Conservation (phyloP, 2,888 invertebrate species). For the Tortrix viridana region DNA sequence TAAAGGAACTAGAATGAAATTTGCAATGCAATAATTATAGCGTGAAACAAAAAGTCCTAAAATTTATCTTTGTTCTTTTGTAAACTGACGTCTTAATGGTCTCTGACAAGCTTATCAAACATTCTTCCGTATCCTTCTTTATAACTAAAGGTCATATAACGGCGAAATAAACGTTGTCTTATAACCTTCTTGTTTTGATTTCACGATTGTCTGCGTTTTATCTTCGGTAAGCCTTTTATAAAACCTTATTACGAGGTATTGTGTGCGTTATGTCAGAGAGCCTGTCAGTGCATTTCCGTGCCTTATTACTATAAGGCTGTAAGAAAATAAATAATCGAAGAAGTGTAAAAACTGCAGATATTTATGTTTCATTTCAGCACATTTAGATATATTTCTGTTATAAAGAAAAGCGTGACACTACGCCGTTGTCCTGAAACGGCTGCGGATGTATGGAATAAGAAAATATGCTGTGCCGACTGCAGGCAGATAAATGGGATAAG, state of each 20-base stretch:
- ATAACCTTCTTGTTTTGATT: conserved; percentile 16
- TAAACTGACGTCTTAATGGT: conserved; percentile 32
- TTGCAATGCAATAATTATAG: conserved; percentile 2
- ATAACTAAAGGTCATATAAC: conserved; percentile 21
- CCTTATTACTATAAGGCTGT: conserved; percentile 29
- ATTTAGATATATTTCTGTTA: neutral
- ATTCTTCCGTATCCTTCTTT: conserved; percentile 24
- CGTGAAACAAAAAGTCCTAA: conserved; percentile 14
- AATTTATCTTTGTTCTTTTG: conserved; percentile 25
- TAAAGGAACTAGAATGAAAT: neutral
- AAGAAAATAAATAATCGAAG: conserved; percentile 1
- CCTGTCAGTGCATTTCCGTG: conserved; percentile 35
- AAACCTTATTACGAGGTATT: conserved; percentile 36
- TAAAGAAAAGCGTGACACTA: too few relatives aligned
- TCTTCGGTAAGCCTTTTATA: conserved; percentile 38
- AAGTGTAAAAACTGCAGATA: neutral
- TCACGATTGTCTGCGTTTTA: conserved; percentile 35
- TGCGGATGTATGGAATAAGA: too few relatives aligned
- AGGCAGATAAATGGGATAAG: too few relatives aligned
- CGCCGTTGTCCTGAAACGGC: too few relatives aligned
- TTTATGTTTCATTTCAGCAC: neutral
- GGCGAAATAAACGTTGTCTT: neutral
- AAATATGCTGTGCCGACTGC: too few relatives aligned
- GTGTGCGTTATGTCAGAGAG: conserved; percentile 30
- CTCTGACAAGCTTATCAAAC: conserved; percentile 35